Evolutionary conservation across 2,888 invertebrate species (phyloP).

Genomic region (Crioceris asparagi): DNA sequence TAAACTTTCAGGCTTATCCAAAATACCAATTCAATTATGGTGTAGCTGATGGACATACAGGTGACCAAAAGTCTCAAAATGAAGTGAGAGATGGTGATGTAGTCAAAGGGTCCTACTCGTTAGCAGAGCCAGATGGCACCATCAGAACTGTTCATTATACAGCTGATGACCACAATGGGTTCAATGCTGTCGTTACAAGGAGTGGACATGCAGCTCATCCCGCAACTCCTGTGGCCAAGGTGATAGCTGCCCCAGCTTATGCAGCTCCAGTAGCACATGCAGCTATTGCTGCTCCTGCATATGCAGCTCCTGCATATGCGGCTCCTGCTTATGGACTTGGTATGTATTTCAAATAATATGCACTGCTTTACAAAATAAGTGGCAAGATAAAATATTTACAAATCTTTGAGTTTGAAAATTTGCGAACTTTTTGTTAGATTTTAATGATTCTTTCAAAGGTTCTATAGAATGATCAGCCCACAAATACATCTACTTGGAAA

Average conservation of each 20-base stretch:
- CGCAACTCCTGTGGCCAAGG: slow-evolving; percentile 26
- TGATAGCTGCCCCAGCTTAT: slow-evolving; percentile 24
- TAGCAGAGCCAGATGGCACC: slow-evolving; percentile 47
- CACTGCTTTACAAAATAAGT: too few species aligned
- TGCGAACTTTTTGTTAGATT: too few species aligned
- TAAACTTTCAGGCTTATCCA: slow-evolving; percentile 39
- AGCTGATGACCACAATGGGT: too few species aligned
- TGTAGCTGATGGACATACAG: slow-evolving; percentile 47
- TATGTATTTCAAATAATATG: too few species aligned
- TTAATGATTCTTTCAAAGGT: too few species aligned
- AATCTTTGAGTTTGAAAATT: too few species aligned
- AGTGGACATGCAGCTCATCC: slow-evolving; percentile 50
- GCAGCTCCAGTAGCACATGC: slow-evolving; percentile 28
- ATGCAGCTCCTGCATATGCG: too few species aligned
- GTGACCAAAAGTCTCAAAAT: slow-evolving; percentile 45
- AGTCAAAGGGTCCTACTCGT: slow-evolving; percentile 47
- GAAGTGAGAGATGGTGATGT: slow-evolving; percentile 46
- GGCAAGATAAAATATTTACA: too few species aligned
- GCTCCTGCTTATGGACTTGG: too few species aligned
- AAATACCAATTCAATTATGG: slow-evolving; percentile 50
- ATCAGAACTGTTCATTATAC: slow-evolving; percentile 47
- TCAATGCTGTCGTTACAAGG: slow-evolving; percentile 32
- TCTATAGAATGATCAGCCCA: too few species aligned
- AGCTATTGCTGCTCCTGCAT: too few species aligned
- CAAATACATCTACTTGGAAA: too few species aligned